Base-by-base conservation (phyloP, 1,140 invertebrate species). In the Drosophila sp. region DNA sequence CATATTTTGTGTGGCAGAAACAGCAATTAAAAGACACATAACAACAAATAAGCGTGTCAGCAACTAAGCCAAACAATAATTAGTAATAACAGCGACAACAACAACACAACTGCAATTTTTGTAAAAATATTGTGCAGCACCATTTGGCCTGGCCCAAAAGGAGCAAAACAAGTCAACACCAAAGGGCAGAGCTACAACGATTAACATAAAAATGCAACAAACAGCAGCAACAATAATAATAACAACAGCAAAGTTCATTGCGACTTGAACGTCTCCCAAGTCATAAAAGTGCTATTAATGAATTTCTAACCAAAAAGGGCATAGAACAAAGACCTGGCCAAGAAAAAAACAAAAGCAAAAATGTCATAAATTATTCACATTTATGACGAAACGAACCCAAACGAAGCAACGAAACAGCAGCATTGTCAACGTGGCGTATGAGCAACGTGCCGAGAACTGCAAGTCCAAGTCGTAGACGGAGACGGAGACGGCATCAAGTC, bases 241-340 rank as follows among this genome's bases (percentile, higher is more conserved):
- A n/a, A n/a, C n/a, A n/a, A n/a, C n/a, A 50, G 13, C 2, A 27
- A 11, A 43, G 16, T 29, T 21, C 14, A 34, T 16, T 40, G 27
- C 18, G 29, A 50, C n/a, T 65, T 41, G 51, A 43, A 63, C 51
- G 76, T 72, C 80, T 72, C 63, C 43, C 64, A 75, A 89, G 83
- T 84, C 83, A 89, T 89, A 89, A 89, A 89, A 89, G 83, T 83
- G 76, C 83, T 89, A 89, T 89, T 89, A 89, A 89, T 89, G 83
- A 89, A 89, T 86, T 79, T 89, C 84, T 89, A 89, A 89, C 76
- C 80, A 65, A 80, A 80, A 74, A 18, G 41, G 27, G 2, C 57
- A 53, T 41, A 73, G 59, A 71, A 32, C 76, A 77, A 89, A 73
- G 63, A 67, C 18, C 7, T 21, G 29, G 36, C 21, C 9, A 8